Percentiles rank a stretch among this genome's conserved stretches.
phyloP scores from a whole-genome alignment of 2,888 invertebrate genomes.

The Acronicta aceris region DNA sequence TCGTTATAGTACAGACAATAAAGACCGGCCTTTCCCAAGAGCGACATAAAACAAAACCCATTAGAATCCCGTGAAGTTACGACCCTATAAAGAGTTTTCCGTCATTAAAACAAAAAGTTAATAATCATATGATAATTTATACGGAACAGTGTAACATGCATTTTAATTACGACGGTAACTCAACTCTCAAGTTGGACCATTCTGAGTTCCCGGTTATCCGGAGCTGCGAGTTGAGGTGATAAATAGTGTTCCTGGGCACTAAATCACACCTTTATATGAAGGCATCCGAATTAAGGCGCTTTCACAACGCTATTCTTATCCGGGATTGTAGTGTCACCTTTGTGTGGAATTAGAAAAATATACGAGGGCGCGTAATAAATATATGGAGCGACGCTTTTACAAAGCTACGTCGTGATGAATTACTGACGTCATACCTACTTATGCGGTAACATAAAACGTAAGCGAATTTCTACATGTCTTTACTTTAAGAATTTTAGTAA shows the following conservation, averaged over 20 bases:
- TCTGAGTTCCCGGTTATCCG: slow-evolving; percentile 54
- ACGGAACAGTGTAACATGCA: slow-evolving; percentile 60
- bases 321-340: slow-evolving; percentile 52
- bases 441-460: slow-evolving; percentile 32
- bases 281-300: slow-evolving; percentile 60
- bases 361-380: slow-evolving; percentile 40
- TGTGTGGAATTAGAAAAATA: slow-evolving; percentile 57
- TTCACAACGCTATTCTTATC: slow-evolving; percentile 48
- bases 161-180: slow-evolving; percentile 65
- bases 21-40: slow-evolving; percentile 47
- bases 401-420: slow-evolving; percentile 41
- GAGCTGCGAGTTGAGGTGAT: slow-evolving; percentile 55
- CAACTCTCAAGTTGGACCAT: slow-evolving; percentile 60
- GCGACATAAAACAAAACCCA: slow-evolving; percentile 58
- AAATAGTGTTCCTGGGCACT: slow-evolving; percentile 66
- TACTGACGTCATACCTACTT: slow-evolving; percentile 27
- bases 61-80: slow-evolving; percentile 60
- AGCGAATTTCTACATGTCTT: slow-evolving; percentile 19
- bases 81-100: slow-evolving; percentile 57
- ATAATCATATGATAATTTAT: slow-evolving; percentile 62
- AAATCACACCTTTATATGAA: slow-evolving; percentile 73
- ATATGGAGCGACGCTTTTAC: slow-evolving; percentile 31
- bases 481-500: slow-evolving; percentile 15
- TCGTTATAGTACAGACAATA: slow-evolving; percentile 46
- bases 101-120: slow-evolving; percentile 62